These are phyloP conservation scores for Callimorpha dominula DNA, from an alignment of 2,888 invertebrate species.

Conservation along the genomic window DNA sequence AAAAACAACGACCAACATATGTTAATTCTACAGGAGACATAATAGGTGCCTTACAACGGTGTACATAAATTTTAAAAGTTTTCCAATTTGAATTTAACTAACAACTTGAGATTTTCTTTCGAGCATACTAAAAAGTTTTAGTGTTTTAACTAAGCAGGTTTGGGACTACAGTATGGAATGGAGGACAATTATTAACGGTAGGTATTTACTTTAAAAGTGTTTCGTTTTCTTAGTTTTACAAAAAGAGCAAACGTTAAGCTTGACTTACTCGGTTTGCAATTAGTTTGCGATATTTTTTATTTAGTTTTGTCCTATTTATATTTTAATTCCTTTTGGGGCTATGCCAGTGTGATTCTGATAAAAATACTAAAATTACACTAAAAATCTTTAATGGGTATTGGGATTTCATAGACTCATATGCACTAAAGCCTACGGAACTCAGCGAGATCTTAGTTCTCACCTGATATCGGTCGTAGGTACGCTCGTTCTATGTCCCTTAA, in stretches of 20 bases:
- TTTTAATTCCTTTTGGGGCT: not conserved
- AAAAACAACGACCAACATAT: conserved; percentile 50
- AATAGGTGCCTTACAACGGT: conserved; percentile 78
- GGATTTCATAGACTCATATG: not conserved
- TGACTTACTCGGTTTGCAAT: conserved; percentile 30
- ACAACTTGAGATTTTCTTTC: conserved; percentile 79
- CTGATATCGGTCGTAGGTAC: not conserved
- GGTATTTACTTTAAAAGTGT: conserved; percentile 59
- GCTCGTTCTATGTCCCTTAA: not conserved
- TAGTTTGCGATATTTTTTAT: conserved; percentile 20
- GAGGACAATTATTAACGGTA: conserved; percentile 64
- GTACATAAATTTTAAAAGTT: conserved; percentile 83
- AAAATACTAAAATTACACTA: not conserved
- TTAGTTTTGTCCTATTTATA: not conserved
- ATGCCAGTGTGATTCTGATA: not conserved
- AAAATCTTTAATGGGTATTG: not conserved
- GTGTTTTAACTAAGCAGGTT: conserved; percentile 74
- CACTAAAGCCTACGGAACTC: not conserved
- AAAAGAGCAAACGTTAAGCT: conserved; percentile 16
- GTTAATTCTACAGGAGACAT: conserved; percentile 71
- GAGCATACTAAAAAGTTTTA: conserved; percentile 74
- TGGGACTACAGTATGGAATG: conserved; percentile 54
- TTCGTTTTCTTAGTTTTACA: conserved; percentile 39
- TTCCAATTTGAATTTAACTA: conserved; percentile 85
- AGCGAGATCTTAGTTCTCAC: not conserved